Evolutionary conservation across 2,113 vertebrate species (phyloP), one percentile per base, ranked within the genome.

Genomic region (Paracanthobrama guichenoti): DNA sequence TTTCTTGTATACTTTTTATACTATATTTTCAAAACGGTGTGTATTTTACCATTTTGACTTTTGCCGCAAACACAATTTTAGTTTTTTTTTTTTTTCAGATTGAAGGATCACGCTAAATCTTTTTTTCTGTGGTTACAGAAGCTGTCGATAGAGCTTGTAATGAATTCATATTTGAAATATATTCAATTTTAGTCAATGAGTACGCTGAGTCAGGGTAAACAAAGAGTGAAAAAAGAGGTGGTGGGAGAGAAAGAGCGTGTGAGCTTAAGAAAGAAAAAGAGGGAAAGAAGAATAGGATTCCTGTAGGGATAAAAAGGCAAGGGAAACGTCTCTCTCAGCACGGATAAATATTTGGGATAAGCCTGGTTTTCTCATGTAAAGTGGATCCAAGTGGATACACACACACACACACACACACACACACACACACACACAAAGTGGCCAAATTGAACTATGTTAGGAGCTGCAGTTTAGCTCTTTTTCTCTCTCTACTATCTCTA

Each of bases 331-430:
- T 93, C 90, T 91, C 92, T 92, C 91, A 91, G 90, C 89, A 88
- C 71, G 86, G 92, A 93, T 92, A 94, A 94, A 94, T 93, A 94
- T 94, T 93, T 94, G 93, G 92, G 93, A 92, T 93, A 94, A 94
- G 94, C 93, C 93, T 31, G 90, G 91, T 94, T 94, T 94, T 94
- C 90, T 94, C 89, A 94, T 94, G 93, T 91, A 94, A 94, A 94
- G 90, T 92, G 90, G 86, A 85, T 71, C 12, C 0, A n/a, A 67
- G 48, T n/a, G n/a, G n/a, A n/a, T 20, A 57, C 26, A 22, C 39
- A 42, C 48, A 81, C 82, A 74, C 79, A 78, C 60, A 59, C 73
- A 77, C 77, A 24, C 78, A 86, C 90, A 67, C 85, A 55, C 66
- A 20, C 20, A 24, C 48, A 80, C 77, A 60, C 80, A 86, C 73